phyloP scores from a whole-genome alignment of 2,888 invertebrate species.

The Oithona nana region DNA sequence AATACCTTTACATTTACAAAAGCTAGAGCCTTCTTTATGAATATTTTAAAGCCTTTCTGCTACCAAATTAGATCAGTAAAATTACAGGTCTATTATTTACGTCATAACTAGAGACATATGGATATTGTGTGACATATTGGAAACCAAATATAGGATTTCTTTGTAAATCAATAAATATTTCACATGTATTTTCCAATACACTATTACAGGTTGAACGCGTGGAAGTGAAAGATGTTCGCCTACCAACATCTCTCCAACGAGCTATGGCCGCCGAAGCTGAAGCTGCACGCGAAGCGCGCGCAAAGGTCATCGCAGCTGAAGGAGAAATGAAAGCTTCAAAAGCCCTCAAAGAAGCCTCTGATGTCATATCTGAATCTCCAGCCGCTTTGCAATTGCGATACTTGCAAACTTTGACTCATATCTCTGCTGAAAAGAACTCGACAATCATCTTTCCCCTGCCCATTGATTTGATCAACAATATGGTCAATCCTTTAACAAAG shows the following conservation, averaged over 20 bases:
- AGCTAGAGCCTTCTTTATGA: no score
- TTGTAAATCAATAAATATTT: no score
- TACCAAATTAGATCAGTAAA: no score
- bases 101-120: no score
- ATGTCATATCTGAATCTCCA: slow-evolving; percentile 11
- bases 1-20: no score
- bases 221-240: slow-evolving; percentile 7
- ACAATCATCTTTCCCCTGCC: slow-evolving; percentile 16
- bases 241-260: slow-evolving; percentile 8
- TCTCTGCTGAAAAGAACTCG: slow-evolving; percentile 14
- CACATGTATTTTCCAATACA: no score
- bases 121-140: no score
- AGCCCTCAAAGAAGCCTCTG: slow-evolving; percentile 16
- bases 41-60: no score
- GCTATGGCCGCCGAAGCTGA: slow-evolving; percentile 14
- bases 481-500: no score
- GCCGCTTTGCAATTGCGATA: slow-evolving; percentile 12
- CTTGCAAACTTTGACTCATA: slow-evolving; percentile 8
- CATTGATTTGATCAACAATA: slow-evolving; percentile 4
- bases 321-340: slow-evolving; percentile 9
- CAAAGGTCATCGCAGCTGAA: slow-evolving; percentile 15
- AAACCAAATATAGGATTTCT: no score
- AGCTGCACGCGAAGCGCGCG: slow-evolving; percentile 9
- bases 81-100: no score
- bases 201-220: slow-evolving; percentile 7